These are phyloP conservation scores for Enteromius viviparus DNA, from an alignment of 2,797 vertebrate species.

Conservation along the genomic window DNA sequence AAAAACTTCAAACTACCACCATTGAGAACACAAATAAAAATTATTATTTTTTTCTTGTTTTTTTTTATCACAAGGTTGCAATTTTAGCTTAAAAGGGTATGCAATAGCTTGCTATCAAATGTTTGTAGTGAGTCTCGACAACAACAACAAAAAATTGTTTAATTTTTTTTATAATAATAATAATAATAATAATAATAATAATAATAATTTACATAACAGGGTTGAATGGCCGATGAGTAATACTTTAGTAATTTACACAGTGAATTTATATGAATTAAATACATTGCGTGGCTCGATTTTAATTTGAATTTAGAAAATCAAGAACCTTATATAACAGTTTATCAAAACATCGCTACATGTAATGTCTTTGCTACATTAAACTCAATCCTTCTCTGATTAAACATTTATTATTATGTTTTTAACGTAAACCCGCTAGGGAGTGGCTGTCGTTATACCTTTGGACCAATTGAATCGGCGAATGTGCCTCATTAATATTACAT, in stretches of 20 bases:
- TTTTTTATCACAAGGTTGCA: background rate
- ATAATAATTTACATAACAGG: background rate
- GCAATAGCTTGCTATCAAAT: background rate
- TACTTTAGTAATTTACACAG: background rate
- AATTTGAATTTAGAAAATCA: background rate
- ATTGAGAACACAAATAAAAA: background rate
- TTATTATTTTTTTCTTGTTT: too few species aligned
- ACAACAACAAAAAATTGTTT: background rate
- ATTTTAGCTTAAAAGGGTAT: background rate
- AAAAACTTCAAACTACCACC: background rate
- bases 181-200: too few species aligned
- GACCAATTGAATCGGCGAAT: constrained; percentile 29
- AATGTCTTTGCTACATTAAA: background rate
- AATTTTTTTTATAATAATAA: too few species aligned
- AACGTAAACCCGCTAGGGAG: background rate
- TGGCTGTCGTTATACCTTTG: constrained; percentile 59
- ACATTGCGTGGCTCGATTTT: background rate
- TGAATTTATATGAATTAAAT: background rate
- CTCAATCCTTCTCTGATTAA: background rate
- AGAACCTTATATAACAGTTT: background rate
- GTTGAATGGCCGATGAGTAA: background rate
- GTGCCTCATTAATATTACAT: constrained; percentile 59
- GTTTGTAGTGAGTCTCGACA: background rate
- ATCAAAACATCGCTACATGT: background rate
- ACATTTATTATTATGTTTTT: constrained; percentile 1